Evolutionary conservation across 92 coral and sea anemone genomes (phyloP).

Genomic region (Micromussa lordhowensis): DNA sequence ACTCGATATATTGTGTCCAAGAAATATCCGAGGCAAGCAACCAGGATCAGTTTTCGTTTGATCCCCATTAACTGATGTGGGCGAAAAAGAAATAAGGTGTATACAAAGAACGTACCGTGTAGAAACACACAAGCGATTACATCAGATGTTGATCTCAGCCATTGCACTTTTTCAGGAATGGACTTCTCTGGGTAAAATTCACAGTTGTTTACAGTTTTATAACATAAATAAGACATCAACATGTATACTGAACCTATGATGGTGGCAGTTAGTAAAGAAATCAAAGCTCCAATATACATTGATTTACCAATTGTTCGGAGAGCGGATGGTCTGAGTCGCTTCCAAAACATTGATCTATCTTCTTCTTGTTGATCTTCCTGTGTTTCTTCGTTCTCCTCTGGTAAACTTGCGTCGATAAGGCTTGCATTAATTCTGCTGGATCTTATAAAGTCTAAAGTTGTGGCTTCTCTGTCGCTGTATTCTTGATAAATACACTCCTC

Average conservation of each 20-base stretch:
- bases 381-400: neutral
- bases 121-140: neutral
- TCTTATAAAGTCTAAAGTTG: neutral
- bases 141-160: neutral
- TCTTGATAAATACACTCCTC: slow-evolving; percentile 41
- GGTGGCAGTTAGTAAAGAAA: slow-evolving; percentile 4
- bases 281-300: slow-evolving; percentile 35
- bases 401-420: neutral
- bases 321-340: slow-evolving; percentile 15
- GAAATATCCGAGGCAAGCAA: neutral
- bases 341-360: slow-evolving; percentile 10
- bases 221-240: neutral
- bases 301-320: slow-evolving; percentile 8
- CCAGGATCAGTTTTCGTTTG: slow-evolving; percentile 13
- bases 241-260: neutral
- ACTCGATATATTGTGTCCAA: slow-evolving; percentile 19
- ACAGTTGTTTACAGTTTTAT: neutral
- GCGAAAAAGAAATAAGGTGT: neutral
- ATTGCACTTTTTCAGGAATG: neutral
- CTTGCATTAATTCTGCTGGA: neutral
- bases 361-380: neutral
- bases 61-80: neutral
- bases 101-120: neutral
- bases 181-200: neutral
- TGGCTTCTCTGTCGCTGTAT: slow-evolving; percentile 31